Conservation (phyloP, 2,888 invertebrate species). For the Drosophila anomelani region DNA sequence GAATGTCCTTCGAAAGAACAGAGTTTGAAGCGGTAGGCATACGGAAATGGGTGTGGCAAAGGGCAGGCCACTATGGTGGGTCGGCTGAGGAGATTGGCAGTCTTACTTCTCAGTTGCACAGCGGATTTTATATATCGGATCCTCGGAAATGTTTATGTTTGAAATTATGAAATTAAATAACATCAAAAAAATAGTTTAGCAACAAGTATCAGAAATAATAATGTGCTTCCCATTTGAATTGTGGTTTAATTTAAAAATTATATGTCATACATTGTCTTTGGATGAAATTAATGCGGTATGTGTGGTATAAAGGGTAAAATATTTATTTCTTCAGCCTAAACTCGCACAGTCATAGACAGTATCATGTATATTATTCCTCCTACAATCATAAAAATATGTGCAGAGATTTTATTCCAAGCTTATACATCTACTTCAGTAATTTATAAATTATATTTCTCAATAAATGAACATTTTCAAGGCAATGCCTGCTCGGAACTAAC, state of each 20-base stretch:
- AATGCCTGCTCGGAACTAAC: neutral
- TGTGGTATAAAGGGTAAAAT: too few species aligned
- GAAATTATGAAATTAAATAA: neutral
- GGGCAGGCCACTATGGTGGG: neutral
- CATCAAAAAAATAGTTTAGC: neutral
- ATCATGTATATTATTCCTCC: too few species aligned
- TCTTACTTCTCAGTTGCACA: conserved; percentile 4
- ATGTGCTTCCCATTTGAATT: neutral
- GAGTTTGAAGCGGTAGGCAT: neutral
- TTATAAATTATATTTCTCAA: neutral
- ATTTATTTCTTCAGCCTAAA: too few species aligned
- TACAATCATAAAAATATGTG: too few species aligned
- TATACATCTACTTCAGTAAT: neutral
- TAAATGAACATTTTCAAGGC: neutral
- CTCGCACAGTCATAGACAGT: too few species aligned
- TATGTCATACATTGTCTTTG: neutral
- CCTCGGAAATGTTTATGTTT: neutral
- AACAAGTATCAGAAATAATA: neutral
- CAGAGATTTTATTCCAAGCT: neutral
- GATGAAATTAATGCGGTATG: too few species aligned
- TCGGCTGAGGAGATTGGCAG: neutral
- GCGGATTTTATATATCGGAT: neutral
- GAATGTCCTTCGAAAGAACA: conserved; percentile 20
- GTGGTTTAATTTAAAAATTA: neutral
- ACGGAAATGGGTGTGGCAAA: conserved; percentile 17